Evolutionary conservation across 2,113 vertebrate genomes (phyloP), one percentile per base, ranked within the genome.

Genomic region (Chauna torquata): DNA sequence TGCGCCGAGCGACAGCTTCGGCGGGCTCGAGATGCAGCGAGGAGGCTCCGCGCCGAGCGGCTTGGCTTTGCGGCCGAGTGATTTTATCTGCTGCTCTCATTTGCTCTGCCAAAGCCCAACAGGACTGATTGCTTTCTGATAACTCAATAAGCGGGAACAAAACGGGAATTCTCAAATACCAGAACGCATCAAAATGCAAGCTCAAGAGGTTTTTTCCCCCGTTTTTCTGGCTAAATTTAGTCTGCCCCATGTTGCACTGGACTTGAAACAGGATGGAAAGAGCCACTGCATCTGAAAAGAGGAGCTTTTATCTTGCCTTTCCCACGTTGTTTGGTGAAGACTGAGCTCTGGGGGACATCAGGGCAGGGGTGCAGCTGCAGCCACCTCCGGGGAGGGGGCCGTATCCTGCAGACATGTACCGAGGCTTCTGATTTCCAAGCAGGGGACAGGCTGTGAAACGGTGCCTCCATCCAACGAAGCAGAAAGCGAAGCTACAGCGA

Each of bases 401-500:
- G 0, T 7, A 15, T 38, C 20, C 86, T 42, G 40, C 44, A 12
- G 85, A 38, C 0, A 1, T 1, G 58, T 38, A 16, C 86, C 64
- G 79, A 88, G 47, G 55, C 11, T 58, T 90, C 82, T 84, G 55
- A 64, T 90, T 91, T 74, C 72, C 68, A 23, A 6, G 74, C 50
- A 49, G 47, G 45, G n/a, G 55, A 65, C 0, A 1, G 64, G 66
- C 25, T 42, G 44, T 20, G 34, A 8, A 57, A 75, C 57, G 5
- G 1, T 47, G 44, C 27, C 75, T 72, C 84, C 62, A 61, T 83
- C 88, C 96, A 93, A 83, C 3, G 7, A 42, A 95, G 96, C 95
- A 70, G 94, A 94, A 86, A 96, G 93, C 82, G 40, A 86, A 97
- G 95, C 82, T 40, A 14, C 8, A 86, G 93, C 0, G 0, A 49